Evolutionary conservation across 2,113 vertebrate species (phyloP).

Genomic region (Passer domesticus): DNA sequence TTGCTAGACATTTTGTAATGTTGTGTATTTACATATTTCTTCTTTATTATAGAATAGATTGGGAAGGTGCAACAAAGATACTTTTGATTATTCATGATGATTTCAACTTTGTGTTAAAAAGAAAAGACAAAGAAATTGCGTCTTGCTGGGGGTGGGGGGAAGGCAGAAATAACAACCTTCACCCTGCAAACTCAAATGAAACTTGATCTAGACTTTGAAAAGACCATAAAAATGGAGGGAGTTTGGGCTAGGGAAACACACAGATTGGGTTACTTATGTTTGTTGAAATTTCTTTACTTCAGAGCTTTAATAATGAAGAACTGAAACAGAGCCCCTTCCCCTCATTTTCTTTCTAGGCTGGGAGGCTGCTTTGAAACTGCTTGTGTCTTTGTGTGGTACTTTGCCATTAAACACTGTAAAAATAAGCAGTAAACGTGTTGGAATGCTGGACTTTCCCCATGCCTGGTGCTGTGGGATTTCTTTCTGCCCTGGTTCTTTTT

Average conservation of each 20-base stretch:
- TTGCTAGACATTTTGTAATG: neutral
- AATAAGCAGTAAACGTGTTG: slow-evolving; percentile 45
- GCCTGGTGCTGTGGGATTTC: slow-evolving; percentile 16
- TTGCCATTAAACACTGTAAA: slow-evolving; percentile 25
- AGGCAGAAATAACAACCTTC: slow-evolving; percentile 14
- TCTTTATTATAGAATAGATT: neutral
- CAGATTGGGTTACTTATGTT: slow-evolving; percentile 58
- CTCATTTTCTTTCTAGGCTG: slow-evolving; percentile 20
- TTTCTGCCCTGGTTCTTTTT: neutral
- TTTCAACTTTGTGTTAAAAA: slow-evolving; percentile 1
- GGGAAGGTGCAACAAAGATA: neutral
- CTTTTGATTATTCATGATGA: neutral
- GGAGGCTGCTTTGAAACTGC: slow-evolving; percentile 19
- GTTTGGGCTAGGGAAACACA: neutral
- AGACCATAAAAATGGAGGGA: neutral
- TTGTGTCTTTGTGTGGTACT: slow-evolving; percentile 34
- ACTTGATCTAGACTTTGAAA: slow-evolving; percentile 40
- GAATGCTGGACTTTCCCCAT: slow-evolving; percentile 22
- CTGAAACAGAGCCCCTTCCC: slow-evolving; percentile 39
- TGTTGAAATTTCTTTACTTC: slow-evolving; percentile 58
- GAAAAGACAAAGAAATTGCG: neutral
- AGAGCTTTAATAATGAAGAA: slow-evolving; percentile 53
- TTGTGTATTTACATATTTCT: neutral
- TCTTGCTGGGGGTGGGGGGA: neutral
- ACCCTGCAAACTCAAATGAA: slow-evolving; percentile 21